A percentile compares a stretch with the other conserved stretches of the same genome.
Conservation (phyloP, 2,888 invertebrate species). For the Hydriomena furcata region DNA sequence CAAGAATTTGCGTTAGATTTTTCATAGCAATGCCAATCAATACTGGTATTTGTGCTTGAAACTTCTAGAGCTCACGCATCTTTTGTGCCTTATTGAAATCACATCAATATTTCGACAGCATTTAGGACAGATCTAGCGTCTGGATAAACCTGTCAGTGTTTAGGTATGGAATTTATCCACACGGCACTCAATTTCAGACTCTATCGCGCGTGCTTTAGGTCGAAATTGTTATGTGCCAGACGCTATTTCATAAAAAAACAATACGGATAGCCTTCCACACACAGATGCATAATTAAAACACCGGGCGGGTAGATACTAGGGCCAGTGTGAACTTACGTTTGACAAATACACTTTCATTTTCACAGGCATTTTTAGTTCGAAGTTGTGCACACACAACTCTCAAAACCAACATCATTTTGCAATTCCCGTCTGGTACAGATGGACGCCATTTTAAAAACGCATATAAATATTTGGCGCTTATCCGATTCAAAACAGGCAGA, state of each 20-base stretch:
- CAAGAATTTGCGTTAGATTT: background rate
- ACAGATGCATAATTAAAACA: conserved; percentile 13
- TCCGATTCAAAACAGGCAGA: no score
- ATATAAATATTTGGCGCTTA: no score
- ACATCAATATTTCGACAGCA: conserved; percentile 6
- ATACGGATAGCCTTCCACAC: conserved; percentile 20
- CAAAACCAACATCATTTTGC: no score
- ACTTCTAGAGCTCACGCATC: conserved; percentile 9
- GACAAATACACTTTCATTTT: no score
- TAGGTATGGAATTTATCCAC: background rate
- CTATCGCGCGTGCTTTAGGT: conserved; percentile 1
- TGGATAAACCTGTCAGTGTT: background rate
- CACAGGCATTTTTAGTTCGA: no score
- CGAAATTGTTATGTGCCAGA: conserved; percentile 6
- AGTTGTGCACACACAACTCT: no score
- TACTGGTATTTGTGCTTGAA: conserved; percentile 18
- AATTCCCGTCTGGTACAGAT: no score
- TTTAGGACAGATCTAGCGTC: conserved; percentile 13
- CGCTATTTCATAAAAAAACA: conserved; percentile 8
- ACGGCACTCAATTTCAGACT: conserved; percentile 6
- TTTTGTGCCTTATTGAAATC: conserved; percentile 14
- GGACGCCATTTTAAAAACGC: no score
- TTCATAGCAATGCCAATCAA: conserved; percentile 2
- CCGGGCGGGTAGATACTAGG: conserved; percentile 9
- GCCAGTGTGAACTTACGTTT: background rate